These are phyloP conservation scores for Chunga burmeisteri DNA, from an alignment of 2,113 vertebrate genomes.

Conservation along the genomic window DNA sequence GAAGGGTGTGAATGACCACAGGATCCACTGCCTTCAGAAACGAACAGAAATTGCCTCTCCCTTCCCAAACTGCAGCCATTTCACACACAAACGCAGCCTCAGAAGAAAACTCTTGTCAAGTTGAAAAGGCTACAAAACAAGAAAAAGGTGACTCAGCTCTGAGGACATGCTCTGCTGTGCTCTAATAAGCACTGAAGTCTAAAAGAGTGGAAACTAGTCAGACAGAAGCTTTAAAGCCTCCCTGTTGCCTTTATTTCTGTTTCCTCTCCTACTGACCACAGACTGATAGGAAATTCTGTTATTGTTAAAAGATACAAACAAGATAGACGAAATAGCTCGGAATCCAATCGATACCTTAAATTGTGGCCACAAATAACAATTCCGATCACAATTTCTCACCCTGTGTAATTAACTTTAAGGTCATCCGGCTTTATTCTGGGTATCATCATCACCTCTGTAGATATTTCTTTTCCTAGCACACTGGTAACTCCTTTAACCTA, in stretches of 20 bases:
- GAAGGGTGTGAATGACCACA: neutral
- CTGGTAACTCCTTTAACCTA: neutral
- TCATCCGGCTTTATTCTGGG: neutral
- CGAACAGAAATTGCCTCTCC: neutral
- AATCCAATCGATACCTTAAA: neutral
- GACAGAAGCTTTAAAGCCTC: neutral
- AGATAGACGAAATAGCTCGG: neutral
- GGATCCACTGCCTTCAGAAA: neutral
- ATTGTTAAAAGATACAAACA: conserved; percentile 1
- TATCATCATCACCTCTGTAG: neutral
- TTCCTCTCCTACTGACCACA: neutral
- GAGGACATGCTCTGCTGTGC: neutral
- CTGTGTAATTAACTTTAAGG: neutral
- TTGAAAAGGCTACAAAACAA: neutral
- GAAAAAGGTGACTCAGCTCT: neutral
- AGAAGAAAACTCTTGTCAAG: neutral
- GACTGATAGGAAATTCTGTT: neutral
- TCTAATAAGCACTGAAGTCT: conserved; percentile 10
- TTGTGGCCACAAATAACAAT: neutral
- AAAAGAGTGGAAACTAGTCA: neutral
- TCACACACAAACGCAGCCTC: neutral
- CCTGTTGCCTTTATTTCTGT: neutral
- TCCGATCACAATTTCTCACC: neutral
- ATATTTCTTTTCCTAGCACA: neutral
- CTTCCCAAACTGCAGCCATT: neutral